phyloP scores from a whole-genome alignment of 2,888 invertebrate genomes.

The Sisyra terminalis region DNA sequence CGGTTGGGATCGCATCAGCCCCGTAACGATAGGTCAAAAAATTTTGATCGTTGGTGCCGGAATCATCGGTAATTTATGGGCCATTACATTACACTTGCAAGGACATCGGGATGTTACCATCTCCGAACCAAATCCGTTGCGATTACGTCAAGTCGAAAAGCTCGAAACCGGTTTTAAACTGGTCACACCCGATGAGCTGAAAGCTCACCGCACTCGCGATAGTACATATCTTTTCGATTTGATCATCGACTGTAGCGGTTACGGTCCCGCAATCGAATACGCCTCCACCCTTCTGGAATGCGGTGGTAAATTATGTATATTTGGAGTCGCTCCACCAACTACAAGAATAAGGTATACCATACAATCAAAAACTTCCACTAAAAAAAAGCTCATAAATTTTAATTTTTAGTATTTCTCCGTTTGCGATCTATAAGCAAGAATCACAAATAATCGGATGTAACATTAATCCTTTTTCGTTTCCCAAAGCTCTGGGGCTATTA shows the following conservation, averaged over 20 bases:
- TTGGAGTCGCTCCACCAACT: constrained; percentile 45
- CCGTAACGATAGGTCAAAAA: constrained; percentile 39
- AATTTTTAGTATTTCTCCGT: constrained; percentile 35
- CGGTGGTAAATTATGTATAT: constrained; percentile 50
- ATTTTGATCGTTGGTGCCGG: constrained; percentile 53
- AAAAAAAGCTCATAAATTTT: neutral
- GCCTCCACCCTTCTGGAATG: constrained; percentile 34
- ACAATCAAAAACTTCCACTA: neutral
- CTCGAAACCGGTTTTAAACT: constrained; percentile 42
- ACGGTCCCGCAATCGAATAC: constrained; percentile 47
- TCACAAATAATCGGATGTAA: constrained; percentile 44
- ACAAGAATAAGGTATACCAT: constrained; percentile 23
- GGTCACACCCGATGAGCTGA: constrained; percentile 36
- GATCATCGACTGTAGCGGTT: constrained; percentile 58
- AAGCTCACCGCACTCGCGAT: constrained; percentile 21
- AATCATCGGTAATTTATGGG: constrained; percentile 57
- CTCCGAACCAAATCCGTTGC: constrained; percentile 40
- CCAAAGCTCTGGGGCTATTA: constrained; percentile 41
- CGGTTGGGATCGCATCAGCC: constrained; percentile 45
- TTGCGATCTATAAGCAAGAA: constrained; percentile 44
- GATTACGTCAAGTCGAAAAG: constrained; percentile 32
- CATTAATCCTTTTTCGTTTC: constrained; percentile 50
- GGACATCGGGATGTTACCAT: constrained; percentile 53
- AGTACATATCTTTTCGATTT: constrained; percentile 37
- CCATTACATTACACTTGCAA: constrained; percentile 43